Conservation (phyloP, 2,797 vertebrate species). For the Bovichtus diacanthus region DNA sequence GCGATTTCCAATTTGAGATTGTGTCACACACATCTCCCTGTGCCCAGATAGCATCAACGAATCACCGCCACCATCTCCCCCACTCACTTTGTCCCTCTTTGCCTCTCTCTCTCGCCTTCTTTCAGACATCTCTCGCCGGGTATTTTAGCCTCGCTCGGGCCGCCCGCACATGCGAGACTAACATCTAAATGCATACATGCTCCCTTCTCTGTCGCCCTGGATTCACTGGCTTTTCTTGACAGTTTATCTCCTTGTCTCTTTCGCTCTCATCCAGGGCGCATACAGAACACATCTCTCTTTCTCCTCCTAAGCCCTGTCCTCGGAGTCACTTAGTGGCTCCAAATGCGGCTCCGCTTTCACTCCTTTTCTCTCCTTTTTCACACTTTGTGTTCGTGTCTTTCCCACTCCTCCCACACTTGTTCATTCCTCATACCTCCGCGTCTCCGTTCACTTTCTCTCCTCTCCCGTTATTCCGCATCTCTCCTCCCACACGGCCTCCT, state of each 20-base stretch:
- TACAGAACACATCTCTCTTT: constrained; percentile 64
- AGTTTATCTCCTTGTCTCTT: constrained; percentile 77
- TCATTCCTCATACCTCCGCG: constrained; percentile 55
- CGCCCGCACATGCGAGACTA: constrained; percentile 47
- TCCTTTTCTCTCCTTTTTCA: constrained; percentile 27
- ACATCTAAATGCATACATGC: constrained; percentile 71
- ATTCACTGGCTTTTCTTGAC: constrained; percentile 68
- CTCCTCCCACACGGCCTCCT: constrained; percentile 65
- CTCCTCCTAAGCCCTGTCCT: constrained; percentile 48
- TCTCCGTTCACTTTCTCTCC: constrained; percentile 36
- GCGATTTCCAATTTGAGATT: constrained; percentile 90
- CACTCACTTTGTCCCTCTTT: constrained; percentile 66
- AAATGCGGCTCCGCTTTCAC: constrained; percentile 37
- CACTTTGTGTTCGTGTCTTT: constrained; percentile 52
- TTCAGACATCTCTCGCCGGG: constrained; percentile 45
- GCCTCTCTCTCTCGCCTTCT: constrained; percentile 4
- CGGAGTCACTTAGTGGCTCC: constrained; percentile 60
- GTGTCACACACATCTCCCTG: constrained; percentile 86
- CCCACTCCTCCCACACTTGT: constrained; percentile 72
- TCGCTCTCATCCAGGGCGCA: constrained; percentile 59
- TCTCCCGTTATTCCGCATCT: constrained; percentile 42
- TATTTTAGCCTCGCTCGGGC: constrained; percentile 59
- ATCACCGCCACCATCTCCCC: constrained; percentile 80
- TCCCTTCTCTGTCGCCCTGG: constrained; percentile 63
- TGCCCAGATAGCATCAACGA: constrained; percentile 83